A percentile compares a stretch with the other conserved stretches of the same genome.
Evolutionary conservation across 2,797 vertebrate species (phyloP).

Genomic region (Brotula barbata): DNA sequence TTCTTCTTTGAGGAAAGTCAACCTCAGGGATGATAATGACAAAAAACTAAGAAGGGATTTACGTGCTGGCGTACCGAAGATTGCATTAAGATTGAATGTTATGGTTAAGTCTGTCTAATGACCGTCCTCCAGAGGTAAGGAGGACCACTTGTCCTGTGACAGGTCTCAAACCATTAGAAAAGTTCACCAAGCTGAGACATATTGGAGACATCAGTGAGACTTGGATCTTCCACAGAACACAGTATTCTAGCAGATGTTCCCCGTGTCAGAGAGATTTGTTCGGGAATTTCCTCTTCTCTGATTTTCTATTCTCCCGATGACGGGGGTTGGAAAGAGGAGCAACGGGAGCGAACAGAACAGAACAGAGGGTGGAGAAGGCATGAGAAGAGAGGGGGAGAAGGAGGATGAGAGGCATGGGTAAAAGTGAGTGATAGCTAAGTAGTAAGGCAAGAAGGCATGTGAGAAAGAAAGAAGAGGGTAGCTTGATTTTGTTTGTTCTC

Average conservation of each 20-base stretch:
- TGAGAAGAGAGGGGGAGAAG: constrained; percentile 19
- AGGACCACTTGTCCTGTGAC: constrained; percentile 53
- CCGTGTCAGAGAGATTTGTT: constrained; percentile 63
- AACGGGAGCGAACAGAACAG: constrained; percentile 23
- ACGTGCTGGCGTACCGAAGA: constrained; percentile 72
- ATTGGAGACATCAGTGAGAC: constrained; percentile 54
- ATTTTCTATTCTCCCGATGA: constrained; percentile 55
- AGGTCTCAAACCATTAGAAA: constrained; percentile 59
- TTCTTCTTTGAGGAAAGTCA: constrained; percentile 69
- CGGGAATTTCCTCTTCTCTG: constrained; percentile 68
- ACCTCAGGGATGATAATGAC: constrained; percentile 76
- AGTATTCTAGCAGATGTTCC: constrained; percentile 61
- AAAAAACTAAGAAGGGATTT: constrained; percentile 76
- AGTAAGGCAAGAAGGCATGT: no score
- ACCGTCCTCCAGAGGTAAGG: constrained; percentile 64
- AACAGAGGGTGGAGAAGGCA: constrained; percentile 15
- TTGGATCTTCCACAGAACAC: constrained; percentile 44
- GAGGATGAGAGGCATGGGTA: constrained; percentile 35
- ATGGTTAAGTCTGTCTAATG: constrained; percentile 65
- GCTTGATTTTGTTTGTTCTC: constrained; percentile 18
- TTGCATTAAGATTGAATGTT: constrained; percentile 75
- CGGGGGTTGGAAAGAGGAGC: constrained; percentile 35
- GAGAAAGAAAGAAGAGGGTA: constrained; percentile 9
- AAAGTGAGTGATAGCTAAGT: constrained; percentile 17
- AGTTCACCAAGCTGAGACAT: constrained; percentile 64